A percentile compares a stretch with the other conserved stretches of the same genome.
These are phyloP conservation scores for Sphaeridia pumilis DNA, from an alignment of 2,888 invertebrate genomes.

Conservation along the genomic window DNA sequence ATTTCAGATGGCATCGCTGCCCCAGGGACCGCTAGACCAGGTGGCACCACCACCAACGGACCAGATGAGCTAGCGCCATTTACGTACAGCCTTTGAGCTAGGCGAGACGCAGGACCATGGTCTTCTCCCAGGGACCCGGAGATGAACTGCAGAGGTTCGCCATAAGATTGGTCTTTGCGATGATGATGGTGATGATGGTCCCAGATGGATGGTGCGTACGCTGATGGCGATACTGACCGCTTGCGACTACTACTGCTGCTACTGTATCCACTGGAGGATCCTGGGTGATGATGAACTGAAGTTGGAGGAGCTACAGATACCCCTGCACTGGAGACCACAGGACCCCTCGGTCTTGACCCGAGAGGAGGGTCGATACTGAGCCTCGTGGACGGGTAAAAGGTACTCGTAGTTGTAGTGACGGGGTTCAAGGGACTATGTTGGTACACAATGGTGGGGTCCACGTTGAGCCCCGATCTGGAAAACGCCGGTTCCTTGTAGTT, in stretches of 20 bases:
- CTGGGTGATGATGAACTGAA: slow-evolving; percentile 7
- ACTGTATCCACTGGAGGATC: neutral
- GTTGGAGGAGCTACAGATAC: slow-evolving; percentile 5
- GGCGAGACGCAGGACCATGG: neutral
- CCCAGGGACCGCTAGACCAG: no score
- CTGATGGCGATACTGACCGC: slow-evolving; percentile 22
- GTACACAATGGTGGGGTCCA: slow-evolving; percentile 1
- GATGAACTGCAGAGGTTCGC: neutral
- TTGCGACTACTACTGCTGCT: slow-evolving; percentile 16
- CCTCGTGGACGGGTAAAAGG: neutral
- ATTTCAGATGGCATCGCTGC: no score
- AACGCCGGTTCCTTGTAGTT: no score
- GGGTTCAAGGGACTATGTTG: neutral
- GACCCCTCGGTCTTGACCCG: neutral
- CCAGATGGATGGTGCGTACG: slow-evolving; percentile 16
- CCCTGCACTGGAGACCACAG: neutral
- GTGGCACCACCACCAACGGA: no score
- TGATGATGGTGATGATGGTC: slow-evolving; percentile 16
- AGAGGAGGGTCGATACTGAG: neutral
- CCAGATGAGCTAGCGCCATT: neutral
- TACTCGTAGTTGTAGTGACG: neutral
- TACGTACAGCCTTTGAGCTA: neutral
- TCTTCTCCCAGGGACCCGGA: neutral
- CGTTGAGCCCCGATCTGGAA: no score
- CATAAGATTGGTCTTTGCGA: neutral